These are phyloP conservation scores for Teleiodes luculella DNA, from an alignment of 2,888 invertebrate genomes.

Conservation along the genomic window DNA sequence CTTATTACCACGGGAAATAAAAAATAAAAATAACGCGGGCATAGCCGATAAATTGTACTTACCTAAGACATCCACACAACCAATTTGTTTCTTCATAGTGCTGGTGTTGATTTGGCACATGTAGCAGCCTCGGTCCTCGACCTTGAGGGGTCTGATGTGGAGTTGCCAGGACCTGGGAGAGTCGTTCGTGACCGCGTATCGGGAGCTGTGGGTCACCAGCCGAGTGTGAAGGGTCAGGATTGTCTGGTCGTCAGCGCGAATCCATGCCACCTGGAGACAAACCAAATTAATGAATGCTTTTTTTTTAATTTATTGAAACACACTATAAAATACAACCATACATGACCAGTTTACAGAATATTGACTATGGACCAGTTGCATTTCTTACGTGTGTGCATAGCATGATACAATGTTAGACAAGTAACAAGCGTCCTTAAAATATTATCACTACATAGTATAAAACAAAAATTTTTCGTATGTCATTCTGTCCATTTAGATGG, in stretches of 20 bases:
- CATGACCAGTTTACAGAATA: no score
- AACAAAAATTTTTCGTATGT: no score
- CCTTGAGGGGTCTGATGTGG: conserved; percentile 84
- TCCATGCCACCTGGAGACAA: conserved; percentile 84
- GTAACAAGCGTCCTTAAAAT: no score
- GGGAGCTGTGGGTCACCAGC: conserved; percentile 86
- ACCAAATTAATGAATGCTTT: no score
- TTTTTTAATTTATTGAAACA: no score
- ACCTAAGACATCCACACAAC: conserved; percentile 88
- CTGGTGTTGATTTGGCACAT: conserved; percentile 90
- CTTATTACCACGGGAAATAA: no score
- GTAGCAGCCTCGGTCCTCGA: conserved; percentile 87
- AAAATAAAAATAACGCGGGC: not conserved
- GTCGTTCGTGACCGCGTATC: conserved; percentile 84
- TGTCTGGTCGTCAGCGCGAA: conserved; percentile 86
- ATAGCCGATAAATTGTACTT: conserved; percentile 34
- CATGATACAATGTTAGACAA: no score
- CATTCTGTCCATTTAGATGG: no score
- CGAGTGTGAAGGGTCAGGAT: conserved; percentile 85
- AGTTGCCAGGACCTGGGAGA: conserved; percentile 85
- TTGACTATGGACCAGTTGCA: no score
- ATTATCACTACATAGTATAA: no score
- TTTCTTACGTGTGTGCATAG: no score
- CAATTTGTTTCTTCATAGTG: conserved; percentile 87
- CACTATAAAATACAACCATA: no score